Percentiles rank a stretch among this genome's conserved stretches.
These are phyloP conservation scores for Ethmia dodecea DNA, from an alignment of 2,888 invertebrate genomes.

Conservation along the genomic window DNA sequence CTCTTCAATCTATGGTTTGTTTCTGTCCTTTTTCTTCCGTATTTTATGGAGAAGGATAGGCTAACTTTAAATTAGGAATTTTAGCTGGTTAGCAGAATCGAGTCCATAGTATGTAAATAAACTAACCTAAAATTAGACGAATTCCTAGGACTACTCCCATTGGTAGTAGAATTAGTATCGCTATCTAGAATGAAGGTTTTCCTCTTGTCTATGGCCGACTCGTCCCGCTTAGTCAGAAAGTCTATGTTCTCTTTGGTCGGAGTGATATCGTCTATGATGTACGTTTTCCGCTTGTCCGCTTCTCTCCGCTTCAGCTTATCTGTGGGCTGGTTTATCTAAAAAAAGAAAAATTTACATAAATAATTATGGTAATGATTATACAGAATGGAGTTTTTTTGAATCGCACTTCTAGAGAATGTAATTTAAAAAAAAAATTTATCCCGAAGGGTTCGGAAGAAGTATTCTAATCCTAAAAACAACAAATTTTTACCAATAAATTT, in stretches of 20 bases:
- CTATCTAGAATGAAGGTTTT: constrained; percentile 68
- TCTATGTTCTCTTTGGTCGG: constrained; percentile 62
- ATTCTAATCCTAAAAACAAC: too few species aligned
- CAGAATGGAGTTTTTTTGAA: too few species aligned
- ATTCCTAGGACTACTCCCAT: constrained; percentile 66
- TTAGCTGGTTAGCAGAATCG: too few species aligned
- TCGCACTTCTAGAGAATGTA: too few species aligned
- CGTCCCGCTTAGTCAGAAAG: constrained; percentile 39
- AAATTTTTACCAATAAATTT: too few species aligned
- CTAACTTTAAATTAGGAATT: too few species aligned
- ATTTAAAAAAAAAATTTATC: too few species aligned
- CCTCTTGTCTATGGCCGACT: constrained; percentile 52
- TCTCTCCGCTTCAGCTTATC: constrained; percentile 50
- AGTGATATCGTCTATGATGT: constrained; percentile 58
- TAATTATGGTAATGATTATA: neutral
- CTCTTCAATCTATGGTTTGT: too few species aligned
- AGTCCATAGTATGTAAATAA: neutral
- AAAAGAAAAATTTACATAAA: constrained; percentile 4
- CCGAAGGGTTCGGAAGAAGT: too few species aligned
- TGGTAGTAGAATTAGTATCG: constrained; percentile 68
- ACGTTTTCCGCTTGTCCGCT: constrained; percentile 56
- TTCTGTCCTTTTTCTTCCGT: too few species aligned
- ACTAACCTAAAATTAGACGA: constrained; percentile 50
- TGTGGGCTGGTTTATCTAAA: constrained; percentile 49
- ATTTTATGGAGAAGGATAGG: too few species aligned